Percentiles rank a stretch among this genome's conserved stretches.
Conservation (phyloP, 2,113 vertebrate species). For the Zosterops pallidus region DNA sequence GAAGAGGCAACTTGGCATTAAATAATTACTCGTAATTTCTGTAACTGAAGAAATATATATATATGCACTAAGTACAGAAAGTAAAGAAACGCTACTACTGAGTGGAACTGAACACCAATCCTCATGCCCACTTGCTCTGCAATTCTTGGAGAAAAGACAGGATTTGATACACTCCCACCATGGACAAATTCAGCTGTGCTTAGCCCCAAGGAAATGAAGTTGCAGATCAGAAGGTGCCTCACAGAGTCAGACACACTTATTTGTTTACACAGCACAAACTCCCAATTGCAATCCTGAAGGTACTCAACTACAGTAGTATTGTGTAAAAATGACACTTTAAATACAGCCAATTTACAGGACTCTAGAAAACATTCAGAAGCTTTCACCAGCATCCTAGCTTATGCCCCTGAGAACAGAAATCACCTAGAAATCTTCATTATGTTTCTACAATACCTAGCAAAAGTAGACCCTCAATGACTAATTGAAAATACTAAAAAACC, state of each 20-base stretch:
- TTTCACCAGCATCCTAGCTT: not conserved
- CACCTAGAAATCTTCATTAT: not conserved
- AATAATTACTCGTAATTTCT: not conserved
- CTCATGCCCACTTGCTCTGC: not conserved
- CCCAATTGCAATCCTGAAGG: not conserved
- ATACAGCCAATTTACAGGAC: not conserved
- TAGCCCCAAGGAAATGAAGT: not conserved
- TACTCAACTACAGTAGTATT: not conserved
- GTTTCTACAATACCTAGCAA: not conserved
- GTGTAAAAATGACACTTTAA: not conserved
- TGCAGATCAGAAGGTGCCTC: not conserved
- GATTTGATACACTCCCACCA: not conserved
- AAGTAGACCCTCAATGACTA: not conserved
- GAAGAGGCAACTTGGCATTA: not conserved
- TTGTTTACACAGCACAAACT: not conserved
- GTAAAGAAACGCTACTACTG: not conserved
- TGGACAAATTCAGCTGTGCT: not conserved
- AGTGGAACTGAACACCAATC: not conserved
- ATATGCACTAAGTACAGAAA: not conserved
- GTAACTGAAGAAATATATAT: not conserved
- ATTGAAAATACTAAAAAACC: not conserved
- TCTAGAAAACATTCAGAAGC: not conserved
- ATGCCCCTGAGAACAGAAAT: not conserved
- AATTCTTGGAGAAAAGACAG: not conserved
- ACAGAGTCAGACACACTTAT: not conserved